Evolutionary conservation across 2,113 vertebrate genomes (phyloP).

Genomic region (Chiloscyllium plagiosum): DNA sequence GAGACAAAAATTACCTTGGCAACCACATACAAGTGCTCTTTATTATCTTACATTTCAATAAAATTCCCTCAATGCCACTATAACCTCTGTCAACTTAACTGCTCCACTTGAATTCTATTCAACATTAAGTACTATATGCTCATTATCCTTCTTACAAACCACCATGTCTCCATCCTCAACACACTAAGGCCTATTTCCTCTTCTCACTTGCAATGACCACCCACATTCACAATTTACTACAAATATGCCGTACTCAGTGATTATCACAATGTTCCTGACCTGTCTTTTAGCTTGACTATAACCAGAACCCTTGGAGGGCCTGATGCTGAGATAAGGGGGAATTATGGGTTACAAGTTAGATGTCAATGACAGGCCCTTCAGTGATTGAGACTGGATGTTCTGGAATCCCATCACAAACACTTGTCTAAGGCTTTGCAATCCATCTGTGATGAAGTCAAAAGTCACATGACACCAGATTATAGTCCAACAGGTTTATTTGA

Average conservation of each 20-base stretch:
- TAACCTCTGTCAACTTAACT: no score
- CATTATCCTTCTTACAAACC: not conserved
- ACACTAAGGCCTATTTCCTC: not conserved
- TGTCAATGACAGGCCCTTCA: not conserved
- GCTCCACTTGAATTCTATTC: not conserved
- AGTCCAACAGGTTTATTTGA: no score
- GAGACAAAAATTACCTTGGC: not conserved
- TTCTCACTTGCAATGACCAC: not conserved
- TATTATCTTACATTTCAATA: not conserved
- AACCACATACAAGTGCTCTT: not conserved
- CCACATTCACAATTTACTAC: not conserved
- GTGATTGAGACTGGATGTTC: not conserved
- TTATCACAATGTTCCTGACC: not conserved
- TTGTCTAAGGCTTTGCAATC: not conserved
- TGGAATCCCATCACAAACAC: not conserved
- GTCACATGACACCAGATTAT: no score
- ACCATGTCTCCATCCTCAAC: not conserved
- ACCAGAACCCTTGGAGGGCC: not conserved
- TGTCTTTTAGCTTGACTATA: not conserved
- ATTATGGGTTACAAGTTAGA: no score
- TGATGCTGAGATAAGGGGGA: not conserved
- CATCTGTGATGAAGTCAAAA: not conserved
- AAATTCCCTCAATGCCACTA: not conserved
- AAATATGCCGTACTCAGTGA: not conserved
- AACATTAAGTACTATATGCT: not conserved